Evolutionary conservation across 2,888 invertebrate genomes (phyloP), one percentile per base, ranked within the genome.

Genomic region (Lutraria lutraria): DNA sequence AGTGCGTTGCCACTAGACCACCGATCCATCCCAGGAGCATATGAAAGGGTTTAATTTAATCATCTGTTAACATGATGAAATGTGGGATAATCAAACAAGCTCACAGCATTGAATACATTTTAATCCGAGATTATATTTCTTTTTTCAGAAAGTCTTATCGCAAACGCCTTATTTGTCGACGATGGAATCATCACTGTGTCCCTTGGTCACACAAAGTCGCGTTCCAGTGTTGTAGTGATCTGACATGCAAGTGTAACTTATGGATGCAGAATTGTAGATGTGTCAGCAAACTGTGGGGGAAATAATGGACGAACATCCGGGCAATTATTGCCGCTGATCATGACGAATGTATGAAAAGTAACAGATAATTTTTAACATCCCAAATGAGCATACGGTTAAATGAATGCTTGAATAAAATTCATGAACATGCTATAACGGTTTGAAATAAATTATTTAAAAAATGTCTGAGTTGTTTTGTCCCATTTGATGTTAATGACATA

Each of bases 241-340:
- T 93, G 1, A 90, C 93, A 8, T 94, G 94, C 81, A 92, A 93
- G 83, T 94, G 94, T 88, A 94, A 94, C 88, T 88, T 94, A 16
- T 94, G 94, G 94, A 92, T 93, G 91, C 94, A 94, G 91, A 94
- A 94, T 90, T 94, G 94, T 85, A 89, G 93, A 90, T 94, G 94
- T 87, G 92, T 92, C 52, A 89, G 91, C 53, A 86, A 93, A 68
- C 83, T 93, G 16, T 94, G 94, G 94, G 94, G 94, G 25, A 89
- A 88, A 87, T 93, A 88, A 34, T 13, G 19, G 34, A 76, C 19
- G 25, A 25, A 25, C 63, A 68, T 68, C 25, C 63, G 25, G 21
- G n/a, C 8, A n/a, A 68, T 68, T 68, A 68, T 68, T 68, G 63
- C 25, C 63, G 63, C 25, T 68, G n/a, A 25, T 68, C 12, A 68